Conservation (phyloP, 2,797 vertebrate genomes). For the Neosilurus mollespiculum region DNA sequence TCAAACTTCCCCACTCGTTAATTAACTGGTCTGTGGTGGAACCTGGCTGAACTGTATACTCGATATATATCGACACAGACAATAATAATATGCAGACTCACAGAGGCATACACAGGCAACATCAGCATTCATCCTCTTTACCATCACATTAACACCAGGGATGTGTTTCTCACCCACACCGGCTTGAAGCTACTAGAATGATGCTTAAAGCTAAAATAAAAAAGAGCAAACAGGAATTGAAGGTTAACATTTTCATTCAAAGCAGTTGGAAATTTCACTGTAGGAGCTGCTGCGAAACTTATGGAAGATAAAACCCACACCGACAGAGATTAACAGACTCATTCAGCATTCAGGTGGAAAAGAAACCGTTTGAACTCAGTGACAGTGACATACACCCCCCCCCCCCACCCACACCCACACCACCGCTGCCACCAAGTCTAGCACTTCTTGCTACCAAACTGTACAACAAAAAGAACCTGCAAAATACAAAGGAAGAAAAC, state of each 20-base stretch:
- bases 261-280: neutral
- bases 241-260: no score
- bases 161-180: neutral
- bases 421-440: no score
- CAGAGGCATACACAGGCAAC: neutral
- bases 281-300: neutral
- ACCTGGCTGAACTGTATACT: neutral
- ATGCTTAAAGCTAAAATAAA: neutral
- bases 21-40: neutral
- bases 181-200: neutral
- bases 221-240: neutral
- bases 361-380: neutral
- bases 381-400: no score
- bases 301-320: neutral
- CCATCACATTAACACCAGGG: neutral
- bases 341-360: neutral
- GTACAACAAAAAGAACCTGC: neutral
- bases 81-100: neutral
- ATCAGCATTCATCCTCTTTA: neutral
- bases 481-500: neutral
- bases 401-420: no score
- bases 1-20: no score
- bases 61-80: neutral
- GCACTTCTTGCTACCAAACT: neutral
- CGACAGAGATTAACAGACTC: neutral